Evolutionary conservation across 2,113 vertebrate species (phyloP).

Genomic region (Cephalophus harveyi): DNA sequence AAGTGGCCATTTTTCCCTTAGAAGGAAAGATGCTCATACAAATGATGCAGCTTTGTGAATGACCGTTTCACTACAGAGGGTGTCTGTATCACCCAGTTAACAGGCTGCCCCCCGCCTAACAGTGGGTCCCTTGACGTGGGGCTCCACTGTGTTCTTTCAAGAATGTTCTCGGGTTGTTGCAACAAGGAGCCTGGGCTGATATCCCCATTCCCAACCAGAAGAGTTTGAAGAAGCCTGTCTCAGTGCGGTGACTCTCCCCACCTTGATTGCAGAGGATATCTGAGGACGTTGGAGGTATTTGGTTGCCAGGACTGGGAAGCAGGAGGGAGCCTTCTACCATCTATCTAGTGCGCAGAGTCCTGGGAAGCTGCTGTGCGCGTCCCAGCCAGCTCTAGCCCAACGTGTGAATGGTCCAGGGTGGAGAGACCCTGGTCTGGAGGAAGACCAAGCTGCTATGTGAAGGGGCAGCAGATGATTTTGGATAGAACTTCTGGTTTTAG

Average conservation of each 20-base stretch:
- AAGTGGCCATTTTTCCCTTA: no score
- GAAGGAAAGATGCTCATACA: not conserved
- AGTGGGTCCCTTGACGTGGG: no score
- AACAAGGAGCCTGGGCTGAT: fast-evolving
- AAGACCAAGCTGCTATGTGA: fast-evolving
- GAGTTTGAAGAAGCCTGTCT: fast-evolving
- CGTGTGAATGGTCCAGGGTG: fast-evolving
- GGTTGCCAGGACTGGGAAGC: no score
- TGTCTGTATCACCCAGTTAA: fast-evolving
- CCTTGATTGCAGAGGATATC: fast-evolving
- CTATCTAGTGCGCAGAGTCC: fast-evolving
- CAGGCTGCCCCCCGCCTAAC: fast-evolving
- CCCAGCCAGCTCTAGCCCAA: not conserved
- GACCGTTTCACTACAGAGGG: no score
- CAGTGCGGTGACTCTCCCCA: fast-evolving
- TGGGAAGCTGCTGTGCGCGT: fast-evolving
- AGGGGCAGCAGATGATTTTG: no score
- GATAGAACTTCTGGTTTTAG: fast-evolving
- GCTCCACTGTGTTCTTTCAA: not conserved
- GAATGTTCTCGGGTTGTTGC: fast-evolving
- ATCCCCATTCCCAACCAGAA: not conserved
- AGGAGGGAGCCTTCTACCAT: not conserved
- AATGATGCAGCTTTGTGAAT: not conserved
- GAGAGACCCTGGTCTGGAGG: not conserved
- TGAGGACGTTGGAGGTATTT: fast-evolving